Base-by-base conservation (phyloP, 2,113 vertebrate species). In the Lasiurus borealis region DNA sequence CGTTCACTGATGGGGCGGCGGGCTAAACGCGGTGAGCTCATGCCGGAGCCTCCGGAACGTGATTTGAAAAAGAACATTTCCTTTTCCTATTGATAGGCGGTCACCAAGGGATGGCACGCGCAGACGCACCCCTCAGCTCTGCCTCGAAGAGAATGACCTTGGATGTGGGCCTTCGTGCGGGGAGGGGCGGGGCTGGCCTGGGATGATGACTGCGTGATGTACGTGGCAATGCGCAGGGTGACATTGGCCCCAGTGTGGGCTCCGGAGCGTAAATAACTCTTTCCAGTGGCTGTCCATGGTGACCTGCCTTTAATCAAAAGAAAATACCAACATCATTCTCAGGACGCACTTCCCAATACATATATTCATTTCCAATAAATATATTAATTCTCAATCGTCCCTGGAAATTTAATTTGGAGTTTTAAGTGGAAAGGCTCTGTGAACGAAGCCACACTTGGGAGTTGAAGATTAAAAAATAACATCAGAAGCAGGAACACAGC, bases 31-130 rank as follows among this genome's bases (percentile, higher is more conserved):
- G 12, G 89, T 13, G 25, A 12, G 2, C 89, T 96, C 52, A 0
- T 89, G 97, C 97, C 81, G 75, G 97, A 95, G 96, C 94, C 84
- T 76, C 75, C 29, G 36, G 94, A 95, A 96, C 85, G 93, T 96
- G 96, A 92, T 96, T 96, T 96, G 89, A 81, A 95, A 97, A 72
- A 84, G 84, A 78, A 90, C 91, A 95, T 96, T 97, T 96, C 95
- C 97, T 80, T 95, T 95, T 97, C 84, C 77, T 77, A 94, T 84
- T 81, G 91, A 80, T 84, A 54, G 54, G 69, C 0, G 3, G 93
- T 87, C 21, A 62, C 87, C 6, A 5, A 57, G 94, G n/a, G 92
- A 87, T 34, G 73, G 88, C 85, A 95, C 16, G 10, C 29, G 3
- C 9, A 78, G 82, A 92, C 83, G 92, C 72, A 36, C 82, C 82